Evolutionary conservation across 2,113 vertebrate genomes (phyloP), one percentile per base, ranked within the genome.

Genomic region (Nettapus auritus): DNA sequence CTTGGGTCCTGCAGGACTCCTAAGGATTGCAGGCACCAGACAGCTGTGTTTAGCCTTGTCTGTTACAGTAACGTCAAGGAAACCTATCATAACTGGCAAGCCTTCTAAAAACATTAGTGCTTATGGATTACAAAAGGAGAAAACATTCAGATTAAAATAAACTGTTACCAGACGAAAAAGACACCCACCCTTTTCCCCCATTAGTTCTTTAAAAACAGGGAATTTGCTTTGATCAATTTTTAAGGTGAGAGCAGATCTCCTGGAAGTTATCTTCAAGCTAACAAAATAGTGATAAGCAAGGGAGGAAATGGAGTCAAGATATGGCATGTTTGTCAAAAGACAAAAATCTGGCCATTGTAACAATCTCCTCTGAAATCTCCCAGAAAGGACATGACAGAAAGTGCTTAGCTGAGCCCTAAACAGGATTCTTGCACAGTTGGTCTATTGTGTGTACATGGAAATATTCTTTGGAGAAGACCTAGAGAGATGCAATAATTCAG

Each of bases 1-100:
- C 42, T 96, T 3, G 7, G 52, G 74, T 93, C 86, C 93, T 96
- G 85, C 85, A 95, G 96, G 93, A 92, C 93, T 93, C 88, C 90
- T 93, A 94, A 94, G 93, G 86, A 80, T 78, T 90, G 67, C 88
- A 97, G 96, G 94, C 96, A 97, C 93, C 94, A 97, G 86, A 87
- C 97, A 97, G 95, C 97, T 97, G 96, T 97, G 96, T 97, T 98
- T 97, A 97, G 97, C 96, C 93, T 97, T 94, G 78, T 92, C 78
- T 94, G 11, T 86, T 97, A 91, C 83, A 91, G 87, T 62, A 91
- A 79, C 15, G 82, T 93, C 94, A 94, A 95, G 92, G 95, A 98
- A 97, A 97, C 92, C 88, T 93, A 95, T 97, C 94, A 19, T 75
- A 97, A 93, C 81, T 98, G 97, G 97, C 97, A 97, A 85, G 64